Percentiles rank a stretch among this genome's conserved stretches.
These are phyloP conservation scores for Hanleya hanleyi DNA, from an alignment of 2,888 invertebrate genomes.

Conservation along the genomic window DNA sequence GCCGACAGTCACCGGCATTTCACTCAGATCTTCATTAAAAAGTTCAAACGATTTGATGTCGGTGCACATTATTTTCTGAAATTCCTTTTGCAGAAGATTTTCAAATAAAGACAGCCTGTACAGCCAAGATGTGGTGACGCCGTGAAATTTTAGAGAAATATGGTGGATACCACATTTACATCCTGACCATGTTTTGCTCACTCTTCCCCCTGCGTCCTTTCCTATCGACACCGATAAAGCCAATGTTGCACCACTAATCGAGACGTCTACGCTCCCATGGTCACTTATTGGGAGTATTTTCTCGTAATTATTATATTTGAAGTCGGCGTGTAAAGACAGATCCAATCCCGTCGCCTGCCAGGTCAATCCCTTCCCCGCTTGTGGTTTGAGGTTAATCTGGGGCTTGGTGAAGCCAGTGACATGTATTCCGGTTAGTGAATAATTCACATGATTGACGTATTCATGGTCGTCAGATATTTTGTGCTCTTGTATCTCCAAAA, in stretches of 20 bases:
- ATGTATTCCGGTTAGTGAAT: neutral
- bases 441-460: neutral
- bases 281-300: constrained; percentile 9
- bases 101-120: constrained; percentile 14
- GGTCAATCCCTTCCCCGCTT: constrained; percentile 9
- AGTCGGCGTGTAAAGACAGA: constrained; percentile 21
- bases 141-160: constrained; percentile 18
- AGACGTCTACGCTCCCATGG: constrained; percentile 15
- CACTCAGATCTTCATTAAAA: neutral
- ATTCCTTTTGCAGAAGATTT: constrained; percentile 2
- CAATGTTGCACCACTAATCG: constrained; percentile 6
- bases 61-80: constrained; percentile 9
- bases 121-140: constrained; percentile 22
- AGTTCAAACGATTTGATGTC: neutral
- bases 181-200: constrained; percentile 1
- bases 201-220: constrained; percentile 9
- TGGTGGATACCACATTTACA: constrained; percentile 10
- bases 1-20: neutral
- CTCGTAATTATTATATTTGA: constrained; percentile 15
- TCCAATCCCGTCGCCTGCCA: neutral
- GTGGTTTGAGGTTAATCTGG: neutral
- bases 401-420: constrained; percentile 14
- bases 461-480: constrained; percentile 6
- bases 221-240: constrained; percentile 15
- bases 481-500: neutral